Evolutionary conservation across 2,113 vertebrate genomes (phyloP), one percentile per base, ranked within the genome.

Genomic region (Hypocryptadius cinnamomeus): DNA sequence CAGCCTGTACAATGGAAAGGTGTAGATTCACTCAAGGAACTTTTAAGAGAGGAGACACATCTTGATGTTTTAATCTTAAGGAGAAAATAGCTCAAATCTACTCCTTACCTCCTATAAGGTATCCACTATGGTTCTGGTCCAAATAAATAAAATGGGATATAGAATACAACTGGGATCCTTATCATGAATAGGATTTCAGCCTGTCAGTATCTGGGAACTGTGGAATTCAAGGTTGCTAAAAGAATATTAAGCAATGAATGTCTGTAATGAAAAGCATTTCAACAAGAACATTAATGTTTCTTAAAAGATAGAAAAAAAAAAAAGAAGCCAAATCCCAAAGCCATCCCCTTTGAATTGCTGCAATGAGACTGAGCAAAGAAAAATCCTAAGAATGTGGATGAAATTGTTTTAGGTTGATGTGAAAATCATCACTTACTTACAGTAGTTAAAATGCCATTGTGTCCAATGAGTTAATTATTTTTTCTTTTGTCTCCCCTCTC

Each of bases 211-310:
- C 74, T 87, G 71, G 53, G 66, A 87, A 73, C 66, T 59, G 23
- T 90, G 90, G 90, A 95, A 95, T 96, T 94, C 66, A 81, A 72
- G 61, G 51, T 22, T 95, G 63, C 79, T 79, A 85, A 85, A 94
- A 70, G 79, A 85, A 54, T 82, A 91, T 77, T 65, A 83, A 94
- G 63, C 59, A 40, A 66, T 51, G 19, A 91, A 90, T 73, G 51
- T 44, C 82, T 74, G 76, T 80, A 94, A 72, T 69, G 92, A 96
- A 96, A 95, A 90, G 76, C 59, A 92, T 94, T 96, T 96, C 94
- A 93, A 88, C 93, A 96, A 73, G 82, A 80, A 85, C 76, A 80
- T 72, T 82, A 79, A 73, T 77, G 80, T 90, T 95, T 94, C 85
- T 91, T 91, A 91, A 71, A 91, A 93, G 69, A 86, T 13, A 15